Conservation (phyloP, 2,797 vertebrate genomes). For the Semaprochilodus insignis region DNA sequence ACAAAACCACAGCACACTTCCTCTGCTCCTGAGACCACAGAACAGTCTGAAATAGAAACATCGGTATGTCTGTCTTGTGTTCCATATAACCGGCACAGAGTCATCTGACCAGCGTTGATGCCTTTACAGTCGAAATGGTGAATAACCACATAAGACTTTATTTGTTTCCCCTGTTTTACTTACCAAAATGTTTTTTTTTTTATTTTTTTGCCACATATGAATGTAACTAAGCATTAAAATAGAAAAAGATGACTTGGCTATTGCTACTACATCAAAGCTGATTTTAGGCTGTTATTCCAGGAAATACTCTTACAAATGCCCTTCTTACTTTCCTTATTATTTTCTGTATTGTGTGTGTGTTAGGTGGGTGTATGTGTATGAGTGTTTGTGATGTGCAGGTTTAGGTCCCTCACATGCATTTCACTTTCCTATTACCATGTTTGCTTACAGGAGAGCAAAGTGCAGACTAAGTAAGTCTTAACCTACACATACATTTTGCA, state of each 20-base stretch:
- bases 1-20: constrained; percentile 35
- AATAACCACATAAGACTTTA: background rate
- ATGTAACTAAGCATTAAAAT: background rate
- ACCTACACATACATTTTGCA: background rate
- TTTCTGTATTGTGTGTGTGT: background rate
- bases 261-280: background rate
- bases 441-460: background rate
- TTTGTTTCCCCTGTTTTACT: background rate
- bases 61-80: background rate
- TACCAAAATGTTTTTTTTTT: background rate
- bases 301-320: background rate
- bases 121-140: background rate
- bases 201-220: background rate
- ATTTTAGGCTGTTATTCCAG: background rate
- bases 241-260: background rate
- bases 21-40: constrained; percentile 15
- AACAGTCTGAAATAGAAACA: constrained; percentile 1
- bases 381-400: no score
- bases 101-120: background rate
- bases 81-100: background rate
- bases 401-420: constrained; percentile 39
- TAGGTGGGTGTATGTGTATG: no score
- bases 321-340: background rate
- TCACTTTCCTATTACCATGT: background rate
- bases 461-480: background rate